Evolutionary conservation across 2,888 invertebrate species (phyloP), one percentile per base, ranked within the genome.

Genomic region (Mylabris sibirica): DNA sequence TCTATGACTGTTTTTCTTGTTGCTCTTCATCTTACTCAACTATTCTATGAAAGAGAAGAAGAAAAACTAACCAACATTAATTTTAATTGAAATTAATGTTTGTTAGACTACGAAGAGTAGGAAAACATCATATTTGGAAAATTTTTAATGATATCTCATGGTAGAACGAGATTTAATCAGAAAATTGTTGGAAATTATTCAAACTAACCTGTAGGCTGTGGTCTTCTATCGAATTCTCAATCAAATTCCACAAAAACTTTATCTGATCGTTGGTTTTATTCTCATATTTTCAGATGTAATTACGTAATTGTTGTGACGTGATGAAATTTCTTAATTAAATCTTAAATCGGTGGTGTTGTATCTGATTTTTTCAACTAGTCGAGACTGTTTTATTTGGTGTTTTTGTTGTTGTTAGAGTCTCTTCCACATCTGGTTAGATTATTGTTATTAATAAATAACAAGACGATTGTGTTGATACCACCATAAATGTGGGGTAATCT

Each of bases 21-120:
- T 30, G 3, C 30, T 30, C 30, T 30, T 30, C 30, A 30, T 30
- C 30, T 30, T 30, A 4, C 30, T 30, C 30, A 30, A n/a, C 8
- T 9, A 49, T 20, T 9, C 8, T 49, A 20, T 49, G 8, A 20
- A 22, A 22, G 8, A 53, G 22, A 53, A 53, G 3, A 22, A 14
- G 22, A 57, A 22, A 20, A 2, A n/a, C n/a, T n/a, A n/a, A n/a
- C n/a, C 1, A 24, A 57, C 57, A 57, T 57, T 57, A 57, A 57
- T 57, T 57, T 57, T 57, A 57, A 57, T 57, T 57, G 22, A 57
- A 57, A 57, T 57, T 57, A 57, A 57, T 57, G 57, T 24, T 57
- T 22, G 30, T 3, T 3, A 9, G 14, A 24, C 24, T 14, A 57
- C 24, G 12, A 24, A 57, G 24, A 14, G 57, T 12, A 57, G 20